These are phyloP conservation scores for Atherinosoma microstoma DNA, from an alignment of 2,797 vertebrate genomes.

Conservation along the genomic window DNA sequence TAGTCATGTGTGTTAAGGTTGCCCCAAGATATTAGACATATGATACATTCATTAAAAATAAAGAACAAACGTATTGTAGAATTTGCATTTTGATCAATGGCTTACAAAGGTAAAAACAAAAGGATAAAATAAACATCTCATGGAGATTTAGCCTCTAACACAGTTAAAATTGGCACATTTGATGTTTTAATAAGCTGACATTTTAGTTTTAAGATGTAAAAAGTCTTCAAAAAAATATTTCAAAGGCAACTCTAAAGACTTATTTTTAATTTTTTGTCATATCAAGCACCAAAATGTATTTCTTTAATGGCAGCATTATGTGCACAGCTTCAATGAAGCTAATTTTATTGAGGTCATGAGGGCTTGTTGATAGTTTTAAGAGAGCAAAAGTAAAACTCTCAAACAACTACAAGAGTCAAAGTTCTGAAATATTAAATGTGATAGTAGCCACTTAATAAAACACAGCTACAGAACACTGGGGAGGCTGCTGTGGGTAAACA, in stretches of 20 bases:
- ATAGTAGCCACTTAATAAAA: not conserved
- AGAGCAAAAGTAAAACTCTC: not conserved
- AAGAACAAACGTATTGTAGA: not conserved
- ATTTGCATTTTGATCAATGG: not conserved
- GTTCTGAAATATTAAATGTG: constrained; percentile 5
- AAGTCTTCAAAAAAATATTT: not conserved
- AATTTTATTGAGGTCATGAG: not conserved
- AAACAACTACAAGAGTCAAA: not conserved
- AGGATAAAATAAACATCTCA: not conserved
- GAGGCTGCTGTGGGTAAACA: constrained; percentile 20
- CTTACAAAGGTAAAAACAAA: not conserved
- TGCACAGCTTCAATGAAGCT: not conserved
- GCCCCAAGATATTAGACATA: constrained; percentile 13
- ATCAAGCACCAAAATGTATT: not conserved
- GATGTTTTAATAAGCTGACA: not conserved
- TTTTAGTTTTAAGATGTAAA: not conserved
- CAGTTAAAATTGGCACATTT: not conserved
- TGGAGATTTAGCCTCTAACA: not conserved
- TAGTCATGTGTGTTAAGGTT: not conserved
- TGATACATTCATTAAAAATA: not conserved
- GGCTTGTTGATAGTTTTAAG: not conserved
- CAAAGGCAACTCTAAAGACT: not conserved
- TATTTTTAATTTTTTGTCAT: not conserved
- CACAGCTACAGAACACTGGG: not conserved
- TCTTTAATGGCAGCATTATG: not conserved